These are phyloP conservation scores for Pteronotus mesoamericanus DNA, from an alignment of 2,797 vertebrate genomes.

Conservation along the genomic window DNA sequence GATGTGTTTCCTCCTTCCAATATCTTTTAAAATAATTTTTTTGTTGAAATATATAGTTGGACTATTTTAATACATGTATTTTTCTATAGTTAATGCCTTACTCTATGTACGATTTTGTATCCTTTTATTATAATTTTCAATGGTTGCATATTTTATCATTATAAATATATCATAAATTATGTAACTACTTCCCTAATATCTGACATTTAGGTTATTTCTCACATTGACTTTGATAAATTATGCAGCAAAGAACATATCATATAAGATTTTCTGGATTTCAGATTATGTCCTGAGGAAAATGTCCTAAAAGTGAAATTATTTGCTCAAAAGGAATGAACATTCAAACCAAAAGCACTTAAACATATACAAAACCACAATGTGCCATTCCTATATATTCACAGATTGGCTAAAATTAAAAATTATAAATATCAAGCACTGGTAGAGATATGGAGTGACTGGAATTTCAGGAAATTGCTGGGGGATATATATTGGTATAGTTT, in stretches of 20 bases:
- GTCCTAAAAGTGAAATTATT: slow-evolving; percentile 22
- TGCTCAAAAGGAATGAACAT: slow-evolving; percentile 25
- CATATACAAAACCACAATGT: background rate
- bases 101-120: background rate
- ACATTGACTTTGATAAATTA: slow-evolving; percentile 32
- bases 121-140: slow-evolving; percentile 42
- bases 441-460: slow-evolving; percentile 17
- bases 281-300: slow-evolving; percentile 5
- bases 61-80: slow-evolving; percentile 4
- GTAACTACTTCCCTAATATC: slow-evolving; percentile 1
- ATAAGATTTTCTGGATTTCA: background rate
- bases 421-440: background rate
- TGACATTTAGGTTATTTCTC: slow-evolving; percentile 22
- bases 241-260: background rate
- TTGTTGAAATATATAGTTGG: background rate
- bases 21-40: background rate
- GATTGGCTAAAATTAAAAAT: slow-evolving; percentile 34
- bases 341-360: slow-evolving; percentile 38
- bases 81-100: background rate
- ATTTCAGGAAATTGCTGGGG: background rate
- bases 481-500: background rate
- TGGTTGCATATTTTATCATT: slow-evolving; percentile 17
- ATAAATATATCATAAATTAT: slow-evolving; percentile 37
- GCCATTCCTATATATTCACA: background rate
- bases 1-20: background rate